Evolutionary conservation across 2,113 vertebrate genomes (phyloP), one percentile per base, ranked within the genome.

Genomic region (Semnornis frantzii): DNA sequence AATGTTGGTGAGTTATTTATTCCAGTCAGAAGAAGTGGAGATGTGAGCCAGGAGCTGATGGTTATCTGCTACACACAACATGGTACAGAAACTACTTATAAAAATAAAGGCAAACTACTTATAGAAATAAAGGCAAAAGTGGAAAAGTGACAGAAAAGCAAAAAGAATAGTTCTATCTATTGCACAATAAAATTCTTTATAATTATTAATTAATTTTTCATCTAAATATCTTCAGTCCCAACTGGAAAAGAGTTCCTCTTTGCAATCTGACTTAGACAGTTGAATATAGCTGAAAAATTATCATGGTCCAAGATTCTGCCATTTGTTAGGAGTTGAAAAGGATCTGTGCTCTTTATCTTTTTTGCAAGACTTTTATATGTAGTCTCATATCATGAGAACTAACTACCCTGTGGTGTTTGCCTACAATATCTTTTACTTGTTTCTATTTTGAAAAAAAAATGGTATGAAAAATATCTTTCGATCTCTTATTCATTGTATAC

Each of bases 11-110:
- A 99, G 73, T 97, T 99, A 65, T 97, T 99, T 95, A 98, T 99
- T 92, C 99, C 99, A 3, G 97, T 99, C 78, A 98, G 96, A 96
- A 98, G 99, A 96, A 98, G 97, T 37, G 99, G 99, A 92, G 99
- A 99, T 42, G 96, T 98, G 87, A 99, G 98, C 87, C 97, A 98
- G 97, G 99, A 99, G 85, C 95, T 99, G 85, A 98, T 99, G 98
- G 99, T 99, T 94, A 95, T 99, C 96, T 99, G 99, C 96, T 98
- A 97, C 92, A 99, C 99, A 2, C 98, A 98, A 57, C 98, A 99
- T 98, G 99, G 99, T 99, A 98, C 46, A 72, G 7, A 13, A 75
- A 50, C 59, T 83, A 39, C 17, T 58, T 6, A 65, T 42, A 7
- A 25, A 37, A 46, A 84, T 73, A 71, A 74, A 33, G 5, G 1